A percentile compares a stretch with the other conserved stretches of the same genome.
Conservation (phyloP, 1,140 invertebrate species). For the Ceratosolen solmsi region DNA sequence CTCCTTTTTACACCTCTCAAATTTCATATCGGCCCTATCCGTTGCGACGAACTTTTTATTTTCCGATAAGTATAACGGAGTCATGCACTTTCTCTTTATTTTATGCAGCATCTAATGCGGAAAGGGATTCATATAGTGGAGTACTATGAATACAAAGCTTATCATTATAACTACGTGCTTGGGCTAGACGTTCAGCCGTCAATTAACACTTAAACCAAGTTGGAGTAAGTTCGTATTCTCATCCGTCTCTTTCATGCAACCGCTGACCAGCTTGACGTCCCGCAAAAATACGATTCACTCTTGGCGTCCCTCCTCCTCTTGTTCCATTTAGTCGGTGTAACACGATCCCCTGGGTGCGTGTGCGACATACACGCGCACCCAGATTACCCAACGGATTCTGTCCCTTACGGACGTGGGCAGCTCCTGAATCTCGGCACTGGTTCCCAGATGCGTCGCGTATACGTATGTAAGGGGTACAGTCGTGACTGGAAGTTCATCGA, state of each 20-base stretch:
- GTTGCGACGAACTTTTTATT: too few relatives aligned
- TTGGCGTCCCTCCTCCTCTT: not conserved
- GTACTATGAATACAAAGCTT: not conserved
- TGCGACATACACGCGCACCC: not conserved
- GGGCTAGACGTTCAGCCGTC: not conserved
- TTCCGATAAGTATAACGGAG: too few relatives aligned
- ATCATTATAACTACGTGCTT: not conserved
- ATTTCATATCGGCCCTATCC: too few relatives aligned
- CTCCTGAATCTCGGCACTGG: not conserved
- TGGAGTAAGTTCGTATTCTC: not conserved
- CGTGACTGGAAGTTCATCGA: not conserved
- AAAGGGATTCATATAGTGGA: too few relatives aligned
- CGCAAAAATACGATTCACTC: not conserved
- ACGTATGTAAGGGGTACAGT: not conserved
- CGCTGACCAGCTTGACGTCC: too few relatives aligned
- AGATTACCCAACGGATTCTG: constrained; percentile 17
- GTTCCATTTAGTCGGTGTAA: constrained; percentile 29
- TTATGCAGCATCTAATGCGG: too few relatives aligned
- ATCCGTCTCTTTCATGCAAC: not conserved
- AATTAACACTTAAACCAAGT: not conserved
- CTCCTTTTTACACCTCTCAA: not conserved
- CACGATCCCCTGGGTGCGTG: constrained; percentile 1
- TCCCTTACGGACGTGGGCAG: not conserved
- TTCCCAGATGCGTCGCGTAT: not conserved
- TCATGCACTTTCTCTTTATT: too few relatives aligned